Evolutionary conservation across 2,113 vertebrate genomes (phyloP).

Genomic region (Felis chaus): DNA sequence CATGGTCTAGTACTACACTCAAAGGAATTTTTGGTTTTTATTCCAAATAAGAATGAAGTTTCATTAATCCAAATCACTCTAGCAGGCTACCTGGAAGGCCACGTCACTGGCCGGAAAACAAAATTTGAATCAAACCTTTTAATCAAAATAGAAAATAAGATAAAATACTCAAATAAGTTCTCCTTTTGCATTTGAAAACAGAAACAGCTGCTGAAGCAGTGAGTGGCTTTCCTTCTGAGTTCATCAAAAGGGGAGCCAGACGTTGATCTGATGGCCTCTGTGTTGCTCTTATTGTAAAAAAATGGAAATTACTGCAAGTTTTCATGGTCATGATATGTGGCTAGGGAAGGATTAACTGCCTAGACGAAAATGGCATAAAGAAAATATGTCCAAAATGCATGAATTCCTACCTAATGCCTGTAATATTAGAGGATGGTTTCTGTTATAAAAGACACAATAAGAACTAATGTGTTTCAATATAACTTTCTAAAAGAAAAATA

Average conservation of each 20-base stretch:
- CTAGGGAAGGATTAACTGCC: slow-evolving; percentile 61
- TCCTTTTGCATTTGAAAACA: slow-evolving; percentile 76
- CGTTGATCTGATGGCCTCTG: slow-evolving; percentile 62
- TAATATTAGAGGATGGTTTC: slow-evolving; percentile 20
- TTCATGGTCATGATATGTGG: slow-evolving; percentile 64
- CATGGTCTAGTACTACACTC: not conserved
- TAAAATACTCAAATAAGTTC: slow-evolving; percentile 66
- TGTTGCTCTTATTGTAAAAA: slow-evolving; percentile 65
- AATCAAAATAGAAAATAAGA: slow-evolving; percentile 70
- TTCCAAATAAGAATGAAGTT: slow-evolving; percentile 52
- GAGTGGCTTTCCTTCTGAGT: slow-evolving; percentile 69
- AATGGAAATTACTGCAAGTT: slow-evolving; percentile 66
- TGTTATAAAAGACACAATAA: slow-evolving; percentile 18
- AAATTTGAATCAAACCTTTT: slow-evolving; percentile 52
- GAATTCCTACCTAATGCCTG: slow-evolving; percentile 42
- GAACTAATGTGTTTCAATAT: not conserved
- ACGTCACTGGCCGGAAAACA: slow-evolving; percentile 40
- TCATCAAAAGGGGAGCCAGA: slow-evolving; percentile 71
- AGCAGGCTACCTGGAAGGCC: slow-evolving; percentile 25
- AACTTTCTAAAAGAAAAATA: slow-evolving; percentile 23
- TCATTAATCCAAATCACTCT: slow-evolving; percentile 42
- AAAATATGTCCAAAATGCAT: slow-evolving; percentile 49
- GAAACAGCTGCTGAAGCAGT: slow-evolving; percentile 76
- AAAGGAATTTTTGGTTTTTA: slow-evolving; percentile 38
- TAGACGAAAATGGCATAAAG: slow-evolving; percentile 69